Evolutionary conservation across 2,797 vertebrate genomes (phyloP).

Genomic region (Siniperca scherzeri): DNA sequence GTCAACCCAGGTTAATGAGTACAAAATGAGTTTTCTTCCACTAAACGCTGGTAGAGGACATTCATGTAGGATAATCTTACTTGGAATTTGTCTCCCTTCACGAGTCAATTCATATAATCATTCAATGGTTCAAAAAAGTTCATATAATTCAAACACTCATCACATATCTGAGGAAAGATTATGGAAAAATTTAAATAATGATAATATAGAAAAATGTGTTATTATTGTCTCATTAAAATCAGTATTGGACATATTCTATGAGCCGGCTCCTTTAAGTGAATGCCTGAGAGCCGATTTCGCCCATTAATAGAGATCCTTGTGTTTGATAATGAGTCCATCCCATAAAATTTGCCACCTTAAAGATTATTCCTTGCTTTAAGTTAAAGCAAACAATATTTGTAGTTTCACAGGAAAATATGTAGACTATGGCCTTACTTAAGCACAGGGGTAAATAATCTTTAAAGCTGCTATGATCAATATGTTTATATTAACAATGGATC

Average conservation of each 20-base stretch:
- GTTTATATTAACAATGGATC: background rate
- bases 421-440: background rate
- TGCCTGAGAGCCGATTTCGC: no score
- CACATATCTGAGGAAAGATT: background rate
- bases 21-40: slow-evolving; percentile 10
- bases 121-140: background rate
- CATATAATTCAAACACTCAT: background rate
- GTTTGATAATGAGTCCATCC: background rate
- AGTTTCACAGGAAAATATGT: background rate
- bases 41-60: background rate
- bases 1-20: background rate
- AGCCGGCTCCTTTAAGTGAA: no score
- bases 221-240: background rate
- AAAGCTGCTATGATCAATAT: background rate
- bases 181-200: background rate
- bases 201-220: background rate
- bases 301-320: no score
- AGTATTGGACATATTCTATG: background rate
- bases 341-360: background rate
- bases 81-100: slow-evolving; percentile 3
- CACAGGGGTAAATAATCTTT: background rate
- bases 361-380: background rate
- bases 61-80: background rate
- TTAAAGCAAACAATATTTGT: background rate
- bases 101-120: background rate